Conservation (phyloP, 1,140 invertebrate genomes). For the Camponotus floridanus region DNA sequence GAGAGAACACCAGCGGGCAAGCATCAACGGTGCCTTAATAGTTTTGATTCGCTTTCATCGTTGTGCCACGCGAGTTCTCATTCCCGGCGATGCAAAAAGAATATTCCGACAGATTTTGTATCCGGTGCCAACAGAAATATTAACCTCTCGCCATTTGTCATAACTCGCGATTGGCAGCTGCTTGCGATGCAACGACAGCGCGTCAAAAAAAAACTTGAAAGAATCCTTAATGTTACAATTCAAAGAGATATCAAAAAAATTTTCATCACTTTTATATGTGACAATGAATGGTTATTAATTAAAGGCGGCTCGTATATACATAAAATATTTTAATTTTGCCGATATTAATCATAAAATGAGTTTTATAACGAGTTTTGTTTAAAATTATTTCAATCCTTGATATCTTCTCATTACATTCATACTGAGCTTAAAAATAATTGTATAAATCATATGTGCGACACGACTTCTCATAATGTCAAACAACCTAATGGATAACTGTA, state of each 20-base stretch:
- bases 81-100: background rate
- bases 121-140: conserved; percentile 40
- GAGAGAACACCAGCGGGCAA: no score
- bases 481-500: conserved; percentile 4
- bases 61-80: background rate
- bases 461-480: background rate
- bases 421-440: background rate
- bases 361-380: background rate
- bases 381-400: background rate
- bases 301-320: background rate
- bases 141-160: conserved; percentile 4
- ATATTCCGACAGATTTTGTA: conserved; percentile 47
- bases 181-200: conserved; percentile 1
- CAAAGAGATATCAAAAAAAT: background rate
- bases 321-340: background rate
- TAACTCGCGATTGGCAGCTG: background rate
- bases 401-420: background rate
- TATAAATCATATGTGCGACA: background rate
- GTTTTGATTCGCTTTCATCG: conserved; percentile 51
- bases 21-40: conserved; percentile 52
- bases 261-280: background rate
- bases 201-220: background rate
- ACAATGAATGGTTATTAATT: conserved; percentile 6
- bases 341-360: background rate
- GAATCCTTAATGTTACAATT: conserved; percentile 11